Percentiles rank a stretch among this genome's conserved stretches.
phyloP scores from a whole-genome alignment of 2,888 invertebrate genomes.

The Cheilosia vernalis region DNA sequence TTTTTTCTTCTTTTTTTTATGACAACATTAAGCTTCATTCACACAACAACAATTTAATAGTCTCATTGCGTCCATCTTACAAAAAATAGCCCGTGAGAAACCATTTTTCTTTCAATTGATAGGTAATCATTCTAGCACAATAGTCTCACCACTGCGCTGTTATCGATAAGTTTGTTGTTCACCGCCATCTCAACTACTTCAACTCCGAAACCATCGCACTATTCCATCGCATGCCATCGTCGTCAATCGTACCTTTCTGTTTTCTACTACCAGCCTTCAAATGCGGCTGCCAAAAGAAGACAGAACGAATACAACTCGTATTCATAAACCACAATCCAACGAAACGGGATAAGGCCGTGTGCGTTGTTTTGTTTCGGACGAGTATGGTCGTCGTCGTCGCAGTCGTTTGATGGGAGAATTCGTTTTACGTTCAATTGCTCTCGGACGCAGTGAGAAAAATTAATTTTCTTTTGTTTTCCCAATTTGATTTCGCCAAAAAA shows the following conservation, averaged over 20 bases:
- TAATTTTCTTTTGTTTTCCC: slow-evolving; percentile 29
- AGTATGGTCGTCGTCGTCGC: slow-evolving; percentile 48
- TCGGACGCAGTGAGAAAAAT: slow-evolving; percentile 47
- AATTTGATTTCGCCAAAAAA: slow-evolving; percentile 2
- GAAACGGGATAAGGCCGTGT: slow-evolving; percentile 56
- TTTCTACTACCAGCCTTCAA: slow-evolving; percentile 18
- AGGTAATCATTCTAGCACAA: no score
- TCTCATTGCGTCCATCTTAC: no score
- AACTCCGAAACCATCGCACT: slow-evolving; percentile 56
- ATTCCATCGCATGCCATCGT: slow-evolving; percentile 17
- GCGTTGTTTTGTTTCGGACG: slow-evolving; percentile 69
- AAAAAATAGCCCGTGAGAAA: no score
- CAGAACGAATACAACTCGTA: slow-evolving; percentile 21
- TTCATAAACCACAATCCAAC: slow-evolving; percentile 56
- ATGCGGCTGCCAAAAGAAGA: slow-evolving; percentile 42
- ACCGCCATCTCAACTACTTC: slow-evolving; percentile 4
- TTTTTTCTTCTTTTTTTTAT: no score
- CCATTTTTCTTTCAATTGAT: no score
- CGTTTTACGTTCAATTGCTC: slow-evolving; percentile 58
- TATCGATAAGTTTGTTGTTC: background rate
- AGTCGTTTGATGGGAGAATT: slow-evolving; percentile 62
- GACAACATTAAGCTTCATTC: no score
- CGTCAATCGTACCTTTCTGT: slow-evolving; percentile 20
- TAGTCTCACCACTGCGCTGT: no score
- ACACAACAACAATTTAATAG: no score